Evolutionary conservation across 2,113 vertebrate genomes (phyloP).

Genomic region (Indicator indicator): DNA sequence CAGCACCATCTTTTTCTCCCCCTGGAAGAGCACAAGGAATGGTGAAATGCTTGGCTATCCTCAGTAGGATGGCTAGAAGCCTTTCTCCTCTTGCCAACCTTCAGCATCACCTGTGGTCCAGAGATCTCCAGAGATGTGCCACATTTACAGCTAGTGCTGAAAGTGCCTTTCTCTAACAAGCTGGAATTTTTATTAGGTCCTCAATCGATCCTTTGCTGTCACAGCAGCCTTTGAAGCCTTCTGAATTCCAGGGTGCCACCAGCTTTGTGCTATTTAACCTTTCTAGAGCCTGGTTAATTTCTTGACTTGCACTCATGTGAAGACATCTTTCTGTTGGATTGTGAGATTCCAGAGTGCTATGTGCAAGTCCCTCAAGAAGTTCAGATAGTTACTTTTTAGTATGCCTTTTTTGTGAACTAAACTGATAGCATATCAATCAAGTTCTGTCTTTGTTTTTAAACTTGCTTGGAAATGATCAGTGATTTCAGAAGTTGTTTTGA

Average conservation of each 20-base stretch:
- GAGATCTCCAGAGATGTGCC: neutral
- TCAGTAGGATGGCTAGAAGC: neutral
- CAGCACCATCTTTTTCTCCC: too few relatives aligned
- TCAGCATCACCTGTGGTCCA: neutral
- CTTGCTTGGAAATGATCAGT: neutral
- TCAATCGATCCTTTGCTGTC: neutral
- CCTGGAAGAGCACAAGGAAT: accelerated
- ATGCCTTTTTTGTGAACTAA: neutral
- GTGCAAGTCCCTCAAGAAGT: neutral
- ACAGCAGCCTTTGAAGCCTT: neutral
- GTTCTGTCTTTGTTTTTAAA: slow-evolving; percentile 1
- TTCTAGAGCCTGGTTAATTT: neutral
- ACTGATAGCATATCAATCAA: neutral
- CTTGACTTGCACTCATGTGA: neutral
- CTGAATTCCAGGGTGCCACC: neutral
- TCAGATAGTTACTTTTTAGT: neutral
- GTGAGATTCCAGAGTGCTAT: neutral
- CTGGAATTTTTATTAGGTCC: neutral
- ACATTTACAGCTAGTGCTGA: neutral
- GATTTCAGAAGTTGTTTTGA: neutral
- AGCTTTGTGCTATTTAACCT: neutral
- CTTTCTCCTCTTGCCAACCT: neutral
- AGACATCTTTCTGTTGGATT: neutral
- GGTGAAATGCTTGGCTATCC: neutral
- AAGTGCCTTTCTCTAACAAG: neutral